phyloP scores from a whole-genome alignment of 1,140 invertebrate genomes.

The Coelopa frigida region DNA sequence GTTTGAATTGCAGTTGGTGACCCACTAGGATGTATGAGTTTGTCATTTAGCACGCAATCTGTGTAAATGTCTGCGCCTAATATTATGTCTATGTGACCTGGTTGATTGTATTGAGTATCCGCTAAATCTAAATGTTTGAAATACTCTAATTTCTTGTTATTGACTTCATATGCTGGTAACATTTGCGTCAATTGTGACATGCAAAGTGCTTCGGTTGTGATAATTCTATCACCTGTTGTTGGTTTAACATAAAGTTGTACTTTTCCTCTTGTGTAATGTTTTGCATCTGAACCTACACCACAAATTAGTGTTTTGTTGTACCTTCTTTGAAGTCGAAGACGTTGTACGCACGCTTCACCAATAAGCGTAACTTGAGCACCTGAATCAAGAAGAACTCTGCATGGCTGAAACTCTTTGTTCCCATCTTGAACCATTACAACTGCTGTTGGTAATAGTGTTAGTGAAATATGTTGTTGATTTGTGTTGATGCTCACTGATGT shows the following conservation, averaged over 20 bases:
- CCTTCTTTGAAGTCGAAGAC: not conserved
- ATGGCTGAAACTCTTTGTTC: not conserved
- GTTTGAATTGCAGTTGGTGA: conserved; percentile 2
- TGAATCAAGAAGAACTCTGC: not conserved
- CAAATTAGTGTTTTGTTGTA: conserved; percentile 1
- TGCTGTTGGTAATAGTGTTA: conserved; percentile 6
- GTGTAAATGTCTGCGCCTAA: conserved; percentile 3
- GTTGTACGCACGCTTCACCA: conserved; percentile 7
- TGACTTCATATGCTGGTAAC: not conserved
- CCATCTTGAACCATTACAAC: conserved; percentile 1
- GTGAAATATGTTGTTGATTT: too few species aligned
- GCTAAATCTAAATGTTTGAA: conserved; percentile 5
- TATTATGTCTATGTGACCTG: conserved; percentile 2
- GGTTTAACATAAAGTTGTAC: not conserved
- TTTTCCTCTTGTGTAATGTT: too few species aligned
- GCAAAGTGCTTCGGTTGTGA: not conserved
- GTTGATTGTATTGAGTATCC: not conserved
- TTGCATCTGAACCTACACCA: too few species aligned
- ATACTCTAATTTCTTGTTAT: not conserved
- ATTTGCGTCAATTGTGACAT: conserved; percentile 2
- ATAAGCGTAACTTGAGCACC: conserved; percentile 2
- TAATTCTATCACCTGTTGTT: not conserved
- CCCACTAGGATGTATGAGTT: not conserved
- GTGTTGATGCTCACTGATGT: too few species aligned
- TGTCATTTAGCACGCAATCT: not conserved